These are phyloP conservation scores for Pseudopipra pipra DNA, from an alignment of 2,113 vertebrate species.

Conservation along the genomic window DNA sequence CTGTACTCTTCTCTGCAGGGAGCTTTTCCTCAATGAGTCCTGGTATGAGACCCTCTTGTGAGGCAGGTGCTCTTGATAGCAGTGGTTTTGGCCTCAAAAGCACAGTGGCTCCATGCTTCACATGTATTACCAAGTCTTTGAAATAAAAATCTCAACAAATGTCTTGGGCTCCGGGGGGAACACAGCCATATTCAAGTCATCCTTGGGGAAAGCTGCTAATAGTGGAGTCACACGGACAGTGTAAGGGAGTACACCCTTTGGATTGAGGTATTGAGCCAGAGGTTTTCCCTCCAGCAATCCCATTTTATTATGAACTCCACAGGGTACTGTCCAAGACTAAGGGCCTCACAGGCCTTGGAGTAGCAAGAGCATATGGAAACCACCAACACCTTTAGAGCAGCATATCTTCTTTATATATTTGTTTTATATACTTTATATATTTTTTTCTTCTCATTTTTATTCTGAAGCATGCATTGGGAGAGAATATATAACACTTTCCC, in stretches of 20 bases:
- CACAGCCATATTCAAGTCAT: not conserved
- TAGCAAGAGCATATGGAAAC: rapidly evolving
- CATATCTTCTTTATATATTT: not conserved
- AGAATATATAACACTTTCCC: not conserved
- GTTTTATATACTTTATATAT: not conserved
- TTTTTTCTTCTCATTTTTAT: not conserved
- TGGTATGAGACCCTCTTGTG: not conserved
- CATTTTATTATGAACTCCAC: not conserved
- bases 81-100: not conserved
- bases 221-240: not conserved
- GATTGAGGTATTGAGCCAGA: not conserved
- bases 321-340: not conserved
- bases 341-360: not conserved
- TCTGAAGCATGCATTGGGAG: not conserved
- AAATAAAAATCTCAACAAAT: not conserved
- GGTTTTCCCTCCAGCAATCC: not conserved
- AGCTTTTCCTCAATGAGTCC: not conserved
- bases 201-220: not conserved
- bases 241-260: not conserved
- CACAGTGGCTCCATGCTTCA: not conserved
- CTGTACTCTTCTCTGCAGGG: not conserved
- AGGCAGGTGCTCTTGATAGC: not conserved
- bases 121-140: not conserved
- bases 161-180: not conserved
- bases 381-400: not conserved